phyloP scores from a whole-genome alignment of 2,888 invertebrate species.

The Halictus quadricinctus region DNA sequence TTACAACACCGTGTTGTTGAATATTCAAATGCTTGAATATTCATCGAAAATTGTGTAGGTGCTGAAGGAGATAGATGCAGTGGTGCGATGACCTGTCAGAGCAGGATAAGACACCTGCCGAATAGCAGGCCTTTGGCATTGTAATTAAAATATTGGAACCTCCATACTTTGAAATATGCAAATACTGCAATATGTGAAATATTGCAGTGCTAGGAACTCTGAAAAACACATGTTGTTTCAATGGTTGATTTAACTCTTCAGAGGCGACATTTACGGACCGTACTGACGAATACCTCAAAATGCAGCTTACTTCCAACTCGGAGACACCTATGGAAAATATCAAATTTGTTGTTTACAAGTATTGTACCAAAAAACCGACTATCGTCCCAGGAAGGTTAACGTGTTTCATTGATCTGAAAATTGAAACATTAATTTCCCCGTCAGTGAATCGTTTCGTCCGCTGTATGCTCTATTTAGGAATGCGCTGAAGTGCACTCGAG shows the following conservation, averaged over 20 bases:
- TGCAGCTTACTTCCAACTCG: no score
- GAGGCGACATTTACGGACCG: no score
- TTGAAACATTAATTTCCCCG: background rate
- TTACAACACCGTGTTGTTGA: background rate
- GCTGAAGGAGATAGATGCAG: background rate
- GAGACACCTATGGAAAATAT: no score
- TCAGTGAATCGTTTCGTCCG: background rate
- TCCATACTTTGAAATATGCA: no score
- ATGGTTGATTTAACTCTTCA: no score
- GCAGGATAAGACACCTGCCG: background rate
- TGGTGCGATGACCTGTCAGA: no score
- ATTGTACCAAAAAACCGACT: no score
- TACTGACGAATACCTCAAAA: no score
- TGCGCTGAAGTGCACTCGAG: background rate
- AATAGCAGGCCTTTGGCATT: background rate
- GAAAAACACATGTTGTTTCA: no score
- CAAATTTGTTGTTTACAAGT: no score
- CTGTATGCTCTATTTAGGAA: background rate
- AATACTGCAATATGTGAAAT: no score
- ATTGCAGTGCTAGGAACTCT: no score
- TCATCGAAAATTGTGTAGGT: background rate
- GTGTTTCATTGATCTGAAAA: background rate
- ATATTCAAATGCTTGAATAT: conserved; percentile 9
- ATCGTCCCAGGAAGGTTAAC: background rate
- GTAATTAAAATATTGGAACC: background rate